Percentiles rank a stretch among this genome's conserved stretches.
phyloP scores from a whole-genome alignment of 2,797 vertebrate genomes.

The Girardinus metallicus region DNA sequence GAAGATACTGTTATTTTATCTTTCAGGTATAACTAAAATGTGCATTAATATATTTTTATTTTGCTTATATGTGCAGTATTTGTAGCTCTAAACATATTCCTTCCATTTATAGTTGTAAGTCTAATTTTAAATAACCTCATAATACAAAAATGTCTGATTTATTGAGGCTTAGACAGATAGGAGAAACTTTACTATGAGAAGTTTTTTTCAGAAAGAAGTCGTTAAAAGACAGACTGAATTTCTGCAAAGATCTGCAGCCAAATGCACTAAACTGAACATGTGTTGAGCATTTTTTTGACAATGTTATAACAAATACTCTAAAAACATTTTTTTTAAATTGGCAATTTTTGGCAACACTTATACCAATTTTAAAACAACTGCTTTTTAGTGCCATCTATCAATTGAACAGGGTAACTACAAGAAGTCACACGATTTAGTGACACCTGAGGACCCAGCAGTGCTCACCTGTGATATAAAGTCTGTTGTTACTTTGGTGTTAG shows the following conservation, averaged over 20 bases:
- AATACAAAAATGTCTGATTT: background rate
- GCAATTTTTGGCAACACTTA: background rate
- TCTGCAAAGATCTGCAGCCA: background rate
- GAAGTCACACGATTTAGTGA: background rate
- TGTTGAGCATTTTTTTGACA: too few species aligned
- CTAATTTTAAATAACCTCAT: background rate
- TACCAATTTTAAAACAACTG: background rate
- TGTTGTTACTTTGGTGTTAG: slow-evolving; percentile 82
- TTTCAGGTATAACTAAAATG: background rate
- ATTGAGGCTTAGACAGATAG: background rate
- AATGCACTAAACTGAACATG: background rate
- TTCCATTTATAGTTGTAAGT: background rate
- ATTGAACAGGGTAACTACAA: slow-evolving; percentile 27
- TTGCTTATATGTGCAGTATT: background rate
- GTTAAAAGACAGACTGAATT: background rate
- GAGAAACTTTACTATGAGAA: background rate
- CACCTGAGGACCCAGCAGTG: background rate
- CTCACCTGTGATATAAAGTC: slow-evolving; percentile 85
- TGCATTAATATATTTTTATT: background rate
- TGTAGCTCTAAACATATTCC: background rate
- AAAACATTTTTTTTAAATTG: too few species aligned
- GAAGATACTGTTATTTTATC: background rate
- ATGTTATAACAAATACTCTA: too few species aligned
- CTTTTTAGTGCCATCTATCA: slow-evolving; percentile 30
- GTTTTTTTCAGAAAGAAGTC: background rate